Conservation (phyloP, 2,113 vertebrate genomes). For the Neotragus pygmaeus region DNA sequence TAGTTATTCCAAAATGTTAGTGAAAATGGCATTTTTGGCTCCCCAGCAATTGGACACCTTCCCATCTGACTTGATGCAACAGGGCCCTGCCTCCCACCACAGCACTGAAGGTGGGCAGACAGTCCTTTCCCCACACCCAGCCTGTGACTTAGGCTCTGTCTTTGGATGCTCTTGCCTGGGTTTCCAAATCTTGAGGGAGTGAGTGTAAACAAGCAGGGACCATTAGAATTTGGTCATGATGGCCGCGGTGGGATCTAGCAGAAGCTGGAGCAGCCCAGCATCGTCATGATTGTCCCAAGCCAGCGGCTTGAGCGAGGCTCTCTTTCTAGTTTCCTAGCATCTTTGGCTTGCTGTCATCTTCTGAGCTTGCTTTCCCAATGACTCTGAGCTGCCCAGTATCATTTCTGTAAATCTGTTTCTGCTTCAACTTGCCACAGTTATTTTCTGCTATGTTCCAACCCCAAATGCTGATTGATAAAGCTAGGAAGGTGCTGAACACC, state of each 20-base stretch:
- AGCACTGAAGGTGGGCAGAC: neutral
- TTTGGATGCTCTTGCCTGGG: neutral
- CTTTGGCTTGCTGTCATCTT: neutral
- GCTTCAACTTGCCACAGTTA: neutral
- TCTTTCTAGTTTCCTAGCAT: neutral
- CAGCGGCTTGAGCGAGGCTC: neutral
- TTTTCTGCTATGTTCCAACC: neutral
- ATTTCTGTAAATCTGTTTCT: neutral
- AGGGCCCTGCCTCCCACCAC: neutral
- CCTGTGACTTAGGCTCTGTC: neutral
- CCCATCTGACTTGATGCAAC: neutral
- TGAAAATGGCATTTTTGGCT: conserved; percentile 46
- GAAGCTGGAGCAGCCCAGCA: neutral
- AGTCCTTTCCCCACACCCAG: neutral
- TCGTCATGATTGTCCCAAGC: neutral
- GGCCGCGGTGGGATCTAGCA: neutral
- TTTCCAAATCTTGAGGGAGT: neutral
- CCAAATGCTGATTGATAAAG: neutral
- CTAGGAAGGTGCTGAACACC: neutral
- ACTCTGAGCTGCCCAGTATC: neutral
- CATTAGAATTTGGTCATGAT: neutral
- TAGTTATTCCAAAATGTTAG: conserved; percentile 57
- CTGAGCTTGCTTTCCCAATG: neutral
- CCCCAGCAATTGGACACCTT: neutral
- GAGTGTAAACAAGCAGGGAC: neutral